Evolutionary conservation across 2,113 vertebrate genomes (phyloP).

Genomic region (Macrotis lagotis): DNA sequence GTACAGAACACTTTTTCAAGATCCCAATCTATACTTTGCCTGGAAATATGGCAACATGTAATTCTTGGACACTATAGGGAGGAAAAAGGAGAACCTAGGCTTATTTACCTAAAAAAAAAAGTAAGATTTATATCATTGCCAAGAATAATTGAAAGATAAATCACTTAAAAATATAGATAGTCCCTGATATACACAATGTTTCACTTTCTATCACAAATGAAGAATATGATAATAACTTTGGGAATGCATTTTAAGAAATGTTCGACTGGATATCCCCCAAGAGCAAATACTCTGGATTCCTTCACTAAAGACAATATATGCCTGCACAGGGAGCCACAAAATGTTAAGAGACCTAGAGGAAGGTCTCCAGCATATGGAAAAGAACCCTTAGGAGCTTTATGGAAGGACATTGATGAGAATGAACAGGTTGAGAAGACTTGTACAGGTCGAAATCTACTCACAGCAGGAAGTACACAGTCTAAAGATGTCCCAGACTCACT

Average conservation of each 20-base stretch:
- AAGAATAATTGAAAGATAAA: neutral
- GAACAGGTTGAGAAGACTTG: neutral
- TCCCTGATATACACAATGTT: neutral
- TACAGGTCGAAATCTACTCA: neutral
- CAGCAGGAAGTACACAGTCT: neutral
- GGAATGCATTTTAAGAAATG: neutral
- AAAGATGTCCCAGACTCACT: neutral
- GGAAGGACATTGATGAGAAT: neutral
- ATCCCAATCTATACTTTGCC: neutral
- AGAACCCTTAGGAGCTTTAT: neutral
- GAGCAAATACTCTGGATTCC: neutral
- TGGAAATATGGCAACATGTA: neutral
- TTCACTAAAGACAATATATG: neutral
- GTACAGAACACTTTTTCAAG: neutral
- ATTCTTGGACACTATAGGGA: neutral
- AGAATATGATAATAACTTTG: neutral
- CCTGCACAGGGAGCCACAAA: neutral
- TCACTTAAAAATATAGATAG: neutral
- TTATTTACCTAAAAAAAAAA: neutral
- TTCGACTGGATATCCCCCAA: neutral
- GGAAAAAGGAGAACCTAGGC: neutral
- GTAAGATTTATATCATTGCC: neutral
- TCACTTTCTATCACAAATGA: neutral
- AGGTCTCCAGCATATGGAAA: neutral
- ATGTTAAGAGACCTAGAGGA: neutral